These are phyloP conservation scores for Meteorus cinctellus DNA, from an alignment of 2,888 invertebrate species.

Conservation along the genomic window DNA sequence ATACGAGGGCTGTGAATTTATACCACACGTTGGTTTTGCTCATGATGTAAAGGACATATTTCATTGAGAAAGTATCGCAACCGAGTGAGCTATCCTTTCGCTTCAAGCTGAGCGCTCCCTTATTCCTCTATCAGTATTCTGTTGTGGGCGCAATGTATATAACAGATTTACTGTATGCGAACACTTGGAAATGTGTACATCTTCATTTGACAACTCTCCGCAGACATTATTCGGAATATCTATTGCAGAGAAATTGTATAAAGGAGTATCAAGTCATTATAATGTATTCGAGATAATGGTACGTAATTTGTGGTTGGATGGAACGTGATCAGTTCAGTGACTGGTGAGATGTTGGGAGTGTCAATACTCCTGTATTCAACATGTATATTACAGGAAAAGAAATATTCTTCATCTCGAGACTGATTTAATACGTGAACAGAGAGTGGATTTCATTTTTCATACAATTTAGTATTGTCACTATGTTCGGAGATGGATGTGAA, in stretches of 20 bases:
- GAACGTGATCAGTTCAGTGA: conserved; percentile 56
- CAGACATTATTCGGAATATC: conserved; percentile 47
- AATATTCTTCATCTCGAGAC: no score
- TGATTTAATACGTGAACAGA: no score
- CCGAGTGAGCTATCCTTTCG: no score
- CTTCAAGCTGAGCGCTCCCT: no score
- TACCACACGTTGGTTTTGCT: conserved; percentile 1
- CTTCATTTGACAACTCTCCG: conserved; percentile 36
- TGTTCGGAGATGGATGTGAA: no score
- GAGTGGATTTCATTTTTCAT: no score
- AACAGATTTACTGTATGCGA: neutral
- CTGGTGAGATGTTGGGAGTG: conserved; percentile 9
- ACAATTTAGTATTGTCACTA: no score
- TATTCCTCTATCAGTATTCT: neutral
- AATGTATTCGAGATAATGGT: conserved; percentile 54
- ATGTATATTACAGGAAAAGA: neutral
- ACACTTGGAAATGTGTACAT: neutral
- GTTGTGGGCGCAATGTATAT: neutral
- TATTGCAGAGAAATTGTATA: conserved; percentile 3
- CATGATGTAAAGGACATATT: neutral
- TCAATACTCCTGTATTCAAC: conserved; percentile 21
- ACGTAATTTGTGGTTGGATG: conserved; percentile 64
- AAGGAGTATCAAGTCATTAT: neutral
- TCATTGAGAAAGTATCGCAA: neutral
- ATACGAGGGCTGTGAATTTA: conserved; percentile 3